Base-by-base conservation (phyloP, 2,113 vertebrate genomes). In the Rostratula benghalensis region DNA sequence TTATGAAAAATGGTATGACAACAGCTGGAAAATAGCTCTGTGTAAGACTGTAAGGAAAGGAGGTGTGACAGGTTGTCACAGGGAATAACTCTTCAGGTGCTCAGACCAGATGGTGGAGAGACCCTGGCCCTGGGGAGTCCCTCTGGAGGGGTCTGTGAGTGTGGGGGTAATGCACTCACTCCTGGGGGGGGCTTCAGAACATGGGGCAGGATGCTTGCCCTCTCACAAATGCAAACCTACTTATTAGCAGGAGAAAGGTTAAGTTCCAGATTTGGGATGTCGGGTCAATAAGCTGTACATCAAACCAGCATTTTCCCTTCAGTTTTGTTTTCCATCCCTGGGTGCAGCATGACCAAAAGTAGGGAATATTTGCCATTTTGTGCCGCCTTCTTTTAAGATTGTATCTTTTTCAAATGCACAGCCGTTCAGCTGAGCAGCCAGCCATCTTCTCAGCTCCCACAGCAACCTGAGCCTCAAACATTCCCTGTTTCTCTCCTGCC, bases 401-500 rank as follows among this genome's bases (percentile, higher is more conserved):
- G 1, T 53, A 0, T 21, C 39, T 81, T 68, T 67, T 56, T 27
- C 35, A 50, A 24, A 0, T 2, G 9, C n/a, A 9, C 3, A 19
- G 39, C 51, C 56, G 56, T 14, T 51, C 23, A 59, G 64, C 50
- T 69, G 63, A 35, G n/a, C 46, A 33, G 39, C 39, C 39, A 11
- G n/a, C 43, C 7, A 0, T 11, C 25, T 43, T 19, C 41, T 21
- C 63, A 85, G 74, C 43, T 46, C 46, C 31, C 11, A 24, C 28
- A 43, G 31, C 63, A 31, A 3, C n/a, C 74, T 46, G 50, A 59
- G 11, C n/a, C 76, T 53, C 76, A 57, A 11, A 22, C n/a, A 13
- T 10, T 0, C 16, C 56, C 3, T 6, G 11, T n/a, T 13, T 43
- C 64, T 41, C 3, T 39, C 53, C 53, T 30, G 53, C 28, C 53